Evolutionary conservation across 92 coral and sea anemone genomes (phyloP).

Genomic region (Phenganax stokvisi): DNA sequence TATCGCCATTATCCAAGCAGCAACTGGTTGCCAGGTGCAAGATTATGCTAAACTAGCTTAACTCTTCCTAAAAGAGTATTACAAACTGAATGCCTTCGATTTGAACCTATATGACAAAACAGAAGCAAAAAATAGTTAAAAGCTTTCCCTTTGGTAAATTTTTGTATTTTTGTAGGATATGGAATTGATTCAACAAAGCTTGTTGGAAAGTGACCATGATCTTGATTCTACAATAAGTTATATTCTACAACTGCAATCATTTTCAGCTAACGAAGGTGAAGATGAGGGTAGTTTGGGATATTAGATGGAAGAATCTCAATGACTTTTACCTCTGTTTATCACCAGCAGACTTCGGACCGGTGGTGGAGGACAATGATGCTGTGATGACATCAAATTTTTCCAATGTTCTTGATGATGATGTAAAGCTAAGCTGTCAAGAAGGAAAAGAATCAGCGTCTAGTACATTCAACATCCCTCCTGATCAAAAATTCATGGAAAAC

Average conservation of each 20-base stretch:
- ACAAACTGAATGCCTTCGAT: not conserved
- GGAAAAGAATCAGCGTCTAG: not conserved
- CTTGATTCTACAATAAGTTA: slow-evolving; percentile 66
- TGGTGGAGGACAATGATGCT: too few relatives aligned
- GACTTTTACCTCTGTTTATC: too few relatives aligned
- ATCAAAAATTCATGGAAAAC: not conserved
- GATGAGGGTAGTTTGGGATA: not conserved
- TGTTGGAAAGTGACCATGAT: slow-evolving; percentile 62
- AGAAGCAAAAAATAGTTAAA: not conserved
- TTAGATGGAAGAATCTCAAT: too few relatives aligned
- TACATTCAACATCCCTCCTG: not conserved
- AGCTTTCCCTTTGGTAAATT: not conserved
- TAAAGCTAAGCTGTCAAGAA: not conserved
- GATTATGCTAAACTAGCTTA: not conserved
- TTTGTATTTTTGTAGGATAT: slow-evolving; percentile 50
- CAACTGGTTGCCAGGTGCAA: slow-evolving; percentile 65
- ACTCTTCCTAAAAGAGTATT: not conserved
- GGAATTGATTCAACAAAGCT: slow-evolving; percentile 58
- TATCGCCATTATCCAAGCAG: slow-evolving; percentile 35
- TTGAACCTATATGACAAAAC: not conserved
- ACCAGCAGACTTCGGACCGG: too few relatives aligned
- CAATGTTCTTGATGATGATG: too few relatives aligned
- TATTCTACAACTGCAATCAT: slow-evolving; percentile 69
- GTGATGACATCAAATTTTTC: too few relatives aligned
- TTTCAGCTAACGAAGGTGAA: slow-evolving; percentile 62